These are phyloP conservation scores for Thryonomys swinderianus DNA, from an alignment of 2,113 vertebrate species.

Conservation along the genomic window DNA sequence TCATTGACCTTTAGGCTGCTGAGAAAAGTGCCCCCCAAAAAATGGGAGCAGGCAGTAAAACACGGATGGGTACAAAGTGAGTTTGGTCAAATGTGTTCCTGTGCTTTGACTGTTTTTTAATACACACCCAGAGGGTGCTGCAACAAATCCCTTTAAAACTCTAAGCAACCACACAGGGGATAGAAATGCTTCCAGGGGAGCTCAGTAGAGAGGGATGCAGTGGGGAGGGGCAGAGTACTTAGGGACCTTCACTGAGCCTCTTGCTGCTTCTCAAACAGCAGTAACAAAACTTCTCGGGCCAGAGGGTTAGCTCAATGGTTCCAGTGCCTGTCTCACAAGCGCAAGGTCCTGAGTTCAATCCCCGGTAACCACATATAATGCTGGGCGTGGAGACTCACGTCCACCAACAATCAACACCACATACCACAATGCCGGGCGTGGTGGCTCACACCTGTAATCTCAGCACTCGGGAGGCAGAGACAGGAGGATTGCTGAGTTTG, in stretches of 20 bases:
- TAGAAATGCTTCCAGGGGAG: neutral
- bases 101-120: constrained; percentile 48
- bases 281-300: no score
- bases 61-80: neutral
- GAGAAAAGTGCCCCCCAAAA: neutral
- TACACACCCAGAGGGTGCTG: constrained; percentile 15
- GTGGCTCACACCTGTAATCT: no score
- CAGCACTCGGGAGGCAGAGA: no score
- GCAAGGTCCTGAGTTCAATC: no score
- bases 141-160: constrained; percentile 51
- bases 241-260: neutral
- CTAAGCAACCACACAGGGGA: neutral
- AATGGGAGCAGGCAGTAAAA: neutral
- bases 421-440: no score
- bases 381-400: no score
- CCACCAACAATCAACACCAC: no score
- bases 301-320: no score
- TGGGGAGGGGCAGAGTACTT: neutral
- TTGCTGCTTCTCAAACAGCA: neutral
- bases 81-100: neutral
- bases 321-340: no score
- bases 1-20: neutral
- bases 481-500: no score
- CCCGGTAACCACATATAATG: no score
- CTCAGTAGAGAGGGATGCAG: neutral